Evolutionary conservation across 1,140 invertebrate genomes (phyloP), one percentile per base, ranked within the genome.

Genomic region (Atta texana): DNA sequence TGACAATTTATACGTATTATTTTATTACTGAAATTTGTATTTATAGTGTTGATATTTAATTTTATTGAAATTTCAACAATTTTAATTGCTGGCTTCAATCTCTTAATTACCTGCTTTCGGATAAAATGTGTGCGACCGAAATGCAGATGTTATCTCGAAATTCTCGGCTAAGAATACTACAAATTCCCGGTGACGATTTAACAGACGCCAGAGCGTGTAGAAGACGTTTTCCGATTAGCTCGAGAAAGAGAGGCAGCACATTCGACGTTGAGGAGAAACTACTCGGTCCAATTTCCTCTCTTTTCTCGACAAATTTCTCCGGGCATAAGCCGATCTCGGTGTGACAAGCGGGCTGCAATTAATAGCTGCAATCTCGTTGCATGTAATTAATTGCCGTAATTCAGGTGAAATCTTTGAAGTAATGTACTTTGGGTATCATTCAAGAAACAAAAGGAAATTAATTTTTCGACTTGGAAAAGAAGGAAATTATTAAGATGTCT

Each of bases 331-430:
- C 55, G 55, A 68, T 74, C 82, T 59, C 24, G 16, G 55, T 63
- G 88, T 71, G 82, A 88, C 49, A 75, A 75, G 80, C 87, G 85
- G 76, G 57, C 57, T 63, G 59, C 75, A 84, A 90, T 90, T 87
- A 90, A 85, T 86, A 85, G 61, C 55, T 59, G 72, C 72, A 88
- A 87, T 90, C 84, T 84, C 59, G 63, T 88, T 55, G 76, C 87
- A 64, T 87, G 87, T 88, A 69, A 89, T 74, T 77, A 87, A 88
- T 81, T 87, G 80, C 75, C 53, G 53, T 71, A 71, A 81, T 81
- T 81, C 34, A 31, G 24, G 53, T 21, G 51, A 21, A 57, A 31
- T 81, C 66, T 49, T 21, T 34, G 53, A 81, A 71, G 34, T 57
- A 57, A 81, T 71, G 49, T 44, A n/a, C 49, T 21, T 55, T 12